Percentiles rank a stretch among this genome's conserved stretches.
These are phyloP conservation scores for Leptothorax acervorum DNA, from an alignment of 2,888 invertebrate genomes.

Conservation along the genomic window DNA sequence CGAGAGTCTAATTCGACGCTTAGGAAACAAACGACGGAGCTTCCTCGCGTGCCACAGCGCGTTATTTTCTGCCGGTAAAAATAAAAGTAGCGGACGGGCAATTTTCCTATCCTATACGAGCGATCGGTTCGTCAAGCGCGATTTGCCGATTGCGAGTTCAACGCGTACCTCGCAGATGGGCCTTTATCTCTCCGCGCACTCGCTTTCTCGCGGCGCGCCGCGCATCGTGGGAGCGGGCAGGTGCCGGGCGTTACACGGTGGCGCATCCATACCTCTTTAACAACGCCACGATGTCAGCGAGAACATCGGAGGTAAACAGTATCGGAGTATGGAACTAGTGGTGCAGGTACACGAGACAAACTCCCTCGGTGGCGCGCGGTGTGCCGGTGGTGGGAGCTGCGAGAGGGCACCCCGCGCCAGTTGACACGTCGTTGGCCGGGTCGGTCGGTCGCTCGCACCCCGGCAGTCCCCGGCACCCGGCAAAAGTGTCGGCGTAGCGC, in stretches of 20 bases:
- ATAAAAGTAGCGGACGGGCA: background rate
- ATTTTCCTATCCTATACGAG: conserved; percentile 20
- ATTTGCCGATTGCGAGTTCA: conserved; percentile 1
- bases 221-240: conserved; percentile 29
- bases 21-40: background rate
- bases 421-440: conserved; percentile 82
- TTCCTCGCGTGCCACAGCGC: background rate
- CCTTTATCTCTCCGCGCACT: background rate
- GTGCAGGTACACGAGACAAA: background rate
- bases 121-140: background rate
- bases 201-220: background rate
- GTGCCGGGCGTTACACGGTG: conserved; percentile 12
- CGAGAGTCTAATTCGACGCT: background rate
- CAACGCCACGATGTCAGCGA: conserved; percentile 23
- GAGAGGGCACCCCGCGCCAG: conserved; percentile 74
- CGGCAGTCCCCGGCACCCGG: conserved; percentile 71
- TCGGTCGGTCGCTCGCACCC: conserved; percentile 70
- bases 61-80: background rate
- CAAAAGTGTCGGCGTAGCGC: conserved; percentile 82
- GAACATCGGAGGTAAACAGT: conserved; percentile 29
- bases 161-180: background rate
- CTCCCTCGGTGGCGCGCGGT: conserved; percentile 35
- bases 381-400: conserved; percentile 54
- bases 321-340: background rate
- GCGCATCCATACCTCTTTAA: conserved; percentile 34